A percentile compares a stretch with the other conserved stretches of the same genome.
Evolutionary conservation across 2,797 vertebrate species (phyloP).

Genomic region (Prunella strophiata): DNA sequence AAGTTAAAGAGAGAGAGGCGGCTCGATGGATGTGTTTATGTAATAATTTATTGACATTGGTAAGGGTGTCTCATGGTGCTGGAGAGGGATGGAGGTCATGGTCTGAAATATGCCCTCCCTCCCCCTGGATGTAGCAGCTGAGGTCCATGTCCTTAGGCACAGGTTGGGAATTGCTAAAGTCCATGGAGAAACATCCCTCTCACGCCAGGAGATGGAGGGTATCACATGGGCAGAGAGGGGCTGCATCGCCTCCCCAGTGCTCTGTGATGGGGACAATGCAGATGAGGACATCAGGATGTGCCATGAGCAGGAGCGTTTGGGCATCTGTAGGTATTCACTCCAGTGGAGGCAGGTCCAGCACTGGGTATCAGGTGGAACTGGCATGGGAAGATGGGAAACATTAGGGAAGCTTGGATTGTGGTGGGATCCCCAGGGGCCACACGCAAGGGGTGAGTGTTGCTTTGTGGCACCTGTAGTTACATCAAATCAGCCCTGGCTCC

Average conservation of each 20-base stretch:
- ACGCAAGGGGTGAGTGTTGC: not conserved
- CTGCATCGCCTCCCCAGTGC: fast-evolving
- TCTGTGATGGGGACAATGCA: fast-evolving
- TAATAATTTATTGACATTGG: not conserved
- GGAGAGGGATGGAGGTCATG: not conserved
- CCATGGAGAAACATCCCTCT: not conserved
- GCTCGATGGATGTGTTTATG: fast-evolving
- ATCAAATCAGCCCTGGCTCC: not conserved
- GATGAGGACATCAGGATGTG: fast-evolving
- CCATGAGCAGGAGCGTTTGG: fast-evolving
- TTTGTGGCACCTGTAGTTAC: not conserved
- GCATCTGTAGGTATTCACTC: not conserved
- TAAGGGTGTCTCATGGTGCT: not conserved
- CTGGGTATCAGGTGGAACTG: not conserved
- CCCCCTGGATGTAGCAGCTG: not conserved
- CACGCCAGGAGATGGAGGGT: fast-evolving
- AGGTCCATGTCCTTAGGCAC: not conserved
- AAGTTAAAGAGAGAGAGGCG: not conserved
- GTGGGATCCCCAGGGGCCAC: fast-evolving
- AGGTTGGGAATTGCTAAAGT: not conserved
- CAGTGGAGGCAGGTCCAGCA: not conserved
- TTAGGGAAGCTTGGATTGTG: fast-evolving
- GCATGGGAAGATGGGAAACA: not conserved
- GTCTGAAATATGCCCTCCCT: not conserved
- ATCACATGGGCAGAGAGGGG: fast-evolving